phyloP scores from a whole-genome alignment of 2,113 vertebrate genomes.

The Hypanus sabinus region DNA sequence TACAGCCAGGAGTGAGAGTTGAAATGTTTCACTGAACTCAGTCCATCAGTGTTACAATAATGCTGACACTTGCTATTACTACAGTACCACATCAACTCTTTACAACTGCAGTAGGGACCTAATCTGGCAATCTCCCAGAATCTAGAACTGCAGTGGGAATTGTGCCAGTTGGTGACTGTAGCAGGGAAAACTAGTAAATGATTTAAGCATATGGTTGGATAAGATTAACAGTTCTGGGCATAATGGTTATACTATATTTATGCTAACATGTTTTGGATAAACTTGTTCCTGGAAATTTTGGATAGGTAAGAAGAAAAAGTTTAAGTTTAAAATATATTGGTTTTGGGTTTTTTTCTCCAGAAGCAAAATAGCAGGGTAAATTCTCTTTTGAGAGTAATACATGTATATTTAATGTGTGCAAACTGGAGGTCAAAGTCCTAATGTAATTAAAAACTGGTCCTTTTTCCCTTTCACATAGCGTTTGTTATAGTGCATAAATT shows the following conservation, averaged over 20 bases:
- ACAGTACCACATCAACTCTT: conserved; percentile 3
- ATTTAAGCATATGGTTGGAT: neutral
- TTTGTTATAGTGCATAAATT: neutral
- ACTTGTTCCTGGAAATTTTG: neutral
- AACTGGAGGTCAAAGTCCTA: conserved; percentile 11
- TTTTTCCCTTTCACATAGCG: too few species aligned
- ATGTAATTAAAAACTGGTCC: neutral
- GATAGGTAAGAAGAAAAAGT: neutral
- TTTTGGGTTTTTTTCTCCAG: neutral
- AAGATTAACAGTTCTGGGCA: neutral
- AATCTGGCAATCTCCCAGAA: conserved; percentile 23
- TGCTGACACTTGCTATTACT: conserved; percentile 19
- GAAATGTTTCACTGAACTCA: neutral
- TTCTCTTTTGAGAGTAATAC: neutral
- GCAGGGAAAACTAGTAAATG: conserved; percentile 4
- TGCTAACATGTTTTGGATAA: neutral
- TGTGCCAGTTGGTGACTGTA: conserved; percentile 22
- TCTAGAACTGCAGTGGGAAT: conserved; percentile 28
- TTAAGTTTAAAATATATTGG: neutral
- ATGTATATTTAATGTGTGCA: neutral
- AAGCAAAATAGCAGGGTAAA: neutral
- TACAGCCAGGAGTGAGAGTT: neutral
- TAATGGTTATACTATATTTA: neutral
- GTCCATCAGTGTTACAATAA: neutral
- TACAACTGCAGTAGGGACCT: conserved; percentile 11